Evolutionary conservation across 2,797 vertebrate species (phyloP), one percentile per base, ranked within the genome.

Genomic region (Galaxias olidus): DNA sequence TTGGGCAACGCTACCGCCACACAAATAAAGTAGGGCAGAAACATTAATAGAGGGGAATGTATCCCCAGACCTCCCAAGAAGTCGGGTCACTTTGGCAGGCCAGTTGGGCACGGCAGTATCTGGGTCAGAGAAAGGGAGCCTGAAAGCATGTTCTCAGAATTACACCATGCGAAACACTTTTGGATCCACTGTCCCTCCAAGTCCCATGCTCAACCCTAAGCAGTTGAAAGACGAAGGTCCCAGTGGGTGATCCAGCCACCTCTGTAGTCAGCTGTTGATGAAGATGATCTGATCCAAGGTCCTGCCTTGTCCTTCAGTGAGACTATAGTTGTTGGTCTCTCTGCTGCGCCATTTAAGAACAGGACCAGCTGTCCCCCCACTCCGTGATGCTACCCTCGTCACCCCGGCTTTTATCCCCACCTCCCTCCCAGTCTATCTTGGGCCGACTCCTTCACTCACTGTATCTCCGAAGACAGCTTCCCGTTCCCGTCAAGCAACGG

Each of bases 401-500:
- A 4, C 43, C 20, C 53, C 40, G 20, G 1, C 20, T 55, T 20
- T 14, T 30, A 8, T 20, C 10, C 2, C 30, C 6, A 18, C 19
- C 51, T 18, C 18, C 13, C 42, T 45, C 43, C 44, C 43, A 4
- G 42, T 9, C 40, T 18, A 18, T 20, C 13, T 42, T 46, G 12
- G 6, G n/a, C 13, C 14, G 10, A 14, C 44, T 17, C 60, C 55
- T 42, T 55, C 40, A 61, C 10, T 45, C 15, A 17, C 46, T 15
- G 17, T 8, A 17, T 40, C 54, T 53, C 17, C 48, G 17, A 51
- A 18, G 14, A 46, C 41, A 42, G 10, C 48, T 13, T 41, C 20
- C 19, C 61, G 58, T 66, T 70, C 42, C 55, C 69, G 8, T 20
- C 58, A 58, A 42, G 48, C 1, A n/a, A 30, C 14, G 4, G 13